Evolutionary conservation across 2,888 invertebrate genomes (phyloP).

Genomic region (Peribatodes rhomboidaria): DNA sequence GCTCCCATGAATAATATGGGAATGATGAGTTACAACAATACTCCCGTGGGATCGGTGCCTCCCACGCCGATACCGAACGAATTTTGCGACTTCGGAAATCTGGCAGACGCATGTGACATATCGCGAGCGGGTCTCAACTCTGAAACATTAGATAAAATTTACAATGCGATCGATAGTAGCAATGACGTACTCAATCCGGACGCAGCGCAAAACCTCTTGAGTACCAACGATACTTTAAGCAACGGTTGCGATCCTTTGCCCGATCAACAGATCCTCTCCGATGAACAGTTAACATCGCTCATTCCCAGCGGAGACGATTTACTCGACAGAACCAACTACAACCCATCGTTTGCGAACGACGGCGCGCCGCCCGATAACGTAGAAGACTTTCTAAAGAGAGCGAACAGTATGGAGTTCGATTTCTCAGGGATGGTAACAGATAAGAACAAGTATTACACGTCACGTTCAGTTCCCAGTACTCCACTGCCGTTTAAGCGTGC

Average conservation of each 20-base stretch:
- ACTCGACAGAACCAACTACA: conserved; percentile 67
- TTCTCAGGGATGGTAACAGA: conserved; percentile 72
- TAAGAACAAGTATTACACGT: conserved; percentile 82
- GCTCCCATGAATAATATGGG: conserved; percentile 80
- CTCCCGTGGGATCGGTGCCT: conserved; percentile 88
- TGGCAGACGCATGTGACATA: conserved; percentile 86
- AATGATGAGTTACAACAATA: conserved; percentile 78
- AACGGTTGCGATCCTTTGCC: conserved; percentile 77
- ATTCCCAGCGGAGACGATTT: conserved; percentile 74
- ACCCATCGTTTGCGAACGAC: conserved; percentile 68
- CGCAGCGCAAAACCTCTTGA: conserved; percentile 66
- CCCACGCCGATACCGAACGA: conserved; percentile 91
- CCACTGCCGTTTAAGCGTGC: conserved; percentile 86
- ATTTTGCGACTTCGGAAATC: conserved; percentile 90
- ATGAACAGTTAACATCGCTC: conserved; percentile 74
- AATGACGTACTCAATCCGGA: conserved; percentile 75
- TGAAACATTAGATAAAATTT: conserved; percentile 89
- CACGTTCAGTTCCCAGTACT: conserved; percentile 90
- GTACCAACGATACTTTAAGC: conserved; percentile 66
- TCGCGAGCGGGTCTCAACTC: conserved; percentile 83
- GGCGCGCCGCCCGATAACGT: conserved; percentile 67
- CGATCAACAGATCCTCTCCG: conserved; percentile 72
- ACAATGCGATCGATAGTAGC: conserved; percentile 87
- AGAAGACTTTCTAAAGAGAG: conserved; percentile 78
- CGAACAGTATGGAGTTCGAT: conserved; percentile 80